phyloP scores from a whole-genome alignment of 2,797 vertebrate genomes.

The Dermochelys coriacea region DNA sequence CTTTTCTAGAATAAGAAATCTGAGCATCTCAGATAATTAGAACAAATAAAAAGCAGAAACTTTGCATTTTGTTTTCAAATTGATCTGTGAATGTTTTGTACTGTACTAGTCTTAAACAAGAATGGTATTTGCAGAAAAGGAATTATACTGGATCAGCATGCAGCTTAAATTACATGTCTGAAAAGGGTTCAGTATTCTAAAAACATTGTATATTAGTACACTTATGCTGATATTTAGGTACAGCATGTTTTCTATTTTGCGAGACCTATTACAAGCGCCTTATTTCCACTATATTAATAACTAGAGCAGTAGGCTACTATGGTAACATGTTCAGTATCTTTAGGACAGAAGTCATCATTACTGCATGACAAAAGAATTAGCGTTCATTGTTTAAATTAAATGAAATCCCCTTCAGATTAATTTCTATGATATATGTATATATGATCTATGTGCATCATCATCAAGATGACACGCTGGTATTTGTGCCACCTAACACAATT shows the following conservation, averaged over 20 bases:
- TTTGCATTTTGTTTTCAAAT: neutral
- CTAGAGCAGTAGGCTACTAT: neutral
- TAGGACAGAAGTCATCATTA: neutral
- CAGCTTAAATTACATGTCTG: neutral
- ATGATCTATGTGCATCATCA: neutral
- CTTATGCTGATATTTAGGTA: neutral
- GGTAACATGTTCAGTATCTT: neutral
- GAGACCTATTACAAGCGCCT: neutral
- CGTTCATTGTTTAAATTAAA: neutral
- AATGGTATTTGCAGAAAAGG: neutral
- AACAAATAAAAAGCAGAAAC: neutral
- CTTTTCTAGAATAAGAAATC: neutral
- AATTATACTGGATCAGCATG: neutral
- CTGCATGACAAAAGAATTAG: neutral
- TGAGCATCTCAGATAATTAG: neutral
- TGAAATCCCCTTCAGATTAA: neutral
- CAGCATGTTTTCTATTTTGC: neutral
- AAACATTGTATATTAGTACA: neutral
- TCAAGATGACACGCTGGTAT: neutral
- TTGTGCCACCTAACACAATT: neutral
- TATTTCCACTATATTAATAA: neutral
- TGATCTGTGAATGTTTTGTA: neutral
- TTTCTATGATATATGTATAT: neutral
- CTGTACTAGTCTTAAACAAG: neutral
- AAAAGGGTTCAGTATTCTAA: neutral